Conservation (phyloP, 2,888 invertebrate species). For the Amphipyra tragopoginis region DNA sequence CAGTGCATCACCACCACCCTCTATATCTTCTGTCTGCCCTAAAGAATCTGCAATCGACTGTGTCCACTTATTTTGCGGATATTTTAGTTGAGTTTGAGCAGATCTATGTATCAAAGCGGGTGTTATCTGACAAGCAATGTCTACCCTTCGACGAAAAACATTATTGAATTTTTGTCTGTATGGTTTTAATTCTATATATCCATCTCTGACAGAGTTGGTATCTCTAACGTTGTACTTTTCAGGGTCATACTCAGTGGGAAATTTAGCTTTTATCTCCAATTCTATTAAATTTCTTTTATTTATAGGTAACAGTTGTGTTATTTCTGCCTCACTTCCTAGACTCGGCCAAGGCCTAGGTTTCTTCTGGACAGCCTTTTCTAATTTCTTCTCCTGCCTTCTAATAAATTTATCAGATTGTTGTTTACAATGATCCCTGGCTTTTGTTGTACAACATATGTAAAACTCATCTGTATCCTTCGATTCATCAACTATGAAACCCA, state of each 20-base stretch:
- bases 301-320: constrained; percentile 87
- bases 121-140: constrained; percentile 90
- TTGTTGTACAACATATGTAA: constrained; percentile 91
- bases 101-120: constrained; percentile 81
- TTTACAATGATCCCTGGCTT: constrained; percentile 88
- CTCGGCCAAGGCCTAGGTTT: constrained; percentile 89
- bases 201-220: constrained; percentile 91
- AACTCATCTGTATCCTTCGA: constrained; percentile 91
- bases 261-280: constrained; percentile 92
- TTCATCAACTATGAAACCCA: constrained; percentile 92
- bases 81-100: constrained; percentile 92
- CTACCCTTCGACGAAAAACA: constrained; percentile 89
- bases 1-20: constrained; percentile 72
- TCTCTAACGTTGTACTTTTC: constrained; percentile 88
- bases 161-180: constrained; percentile 89
- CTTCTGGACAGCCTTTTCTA: constrained; percentile 90
- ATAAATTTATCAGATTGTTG: constrained; percentile 87
- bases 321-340: constrained; percentile 92
- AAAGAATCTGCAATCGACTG: constrained; percentile 89
- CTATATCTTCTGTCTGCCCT: constrained; percentile 67
- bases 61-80: constrained; percentile 92
- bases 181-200: constrained; percentile 91
- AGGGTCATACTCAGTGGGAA: constrained; percentile 86
- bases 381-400: constrained; percentile 88
- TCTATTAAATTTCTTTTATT: constrained; percentile 91